Conservation (phyloP, 2,113 vertebrate species). For the Raja brachyura region DNA sequence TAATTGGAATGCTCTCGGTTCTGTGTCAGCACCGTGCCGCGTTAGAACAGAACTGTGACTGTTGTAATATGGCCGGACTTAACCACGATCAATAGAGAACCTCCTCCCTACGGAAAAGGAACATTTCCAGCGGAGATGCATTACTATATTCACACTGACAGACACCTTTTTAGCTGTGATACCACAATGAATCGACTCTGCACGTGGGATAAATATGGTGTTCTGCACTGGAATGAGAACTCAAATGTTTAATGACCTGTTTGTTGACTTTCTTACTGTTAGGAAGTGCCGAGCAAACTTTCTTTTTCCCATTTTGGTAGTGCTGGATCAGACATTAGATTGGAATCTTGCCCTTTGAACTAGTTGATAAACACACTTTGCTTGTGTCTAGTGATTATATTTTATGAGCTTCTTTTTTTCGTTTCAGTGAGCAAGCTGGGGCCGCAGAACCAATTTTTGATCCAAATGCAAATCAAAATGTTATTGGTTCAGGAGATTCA, state of each 20-base stretch:
- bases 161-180: background rate
- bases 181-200: background rate
- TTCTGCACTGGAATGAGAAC: background rate
- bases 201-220: background rate
- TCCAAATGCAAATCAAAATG: conserved; percentile 30
- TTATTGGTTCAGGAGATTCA: conserved; percentile 16
- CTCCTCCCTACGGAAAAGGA: background rate
- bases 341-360: conserved; percentile 15
- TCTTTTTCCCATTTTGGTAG: background rate
- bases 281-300: background rate
- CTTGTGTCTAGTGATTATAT: background rate
- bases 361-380: conserved; percentile 5
- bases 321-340: background rate
- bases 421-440: background rate
- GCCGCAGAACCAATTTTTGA: conserved; percentile 23
- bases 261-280: conserved; percentile 14
- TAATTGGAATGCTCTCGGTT: background rate
- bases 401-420: background rate
- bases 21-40: background rate
- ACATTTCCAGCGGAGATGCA: background rate
- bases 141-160: background rate
- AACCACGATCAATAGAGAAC: background rate
- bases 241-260: conserved; percentile 17
- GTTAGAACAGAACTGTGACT: background rate
- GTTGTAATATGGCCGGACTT: background rate